A percentile compares a stretch with the other conserved stretches of the same genome.
phyloP scores from a whole-genome alignment of 2,113 vertebrate genomes.

The western clawed frog (Xenopus tropicalis) region UCB_Xtro_10.0 CM004450.2:145313501-145314000 shows the following conservation, averaged over 20 bases:
- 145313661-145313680: slow-evolving; percentile 11
- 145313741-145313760: neutral
- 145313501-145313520: neutral
- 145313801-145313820: neutral
- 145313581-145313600: neutral
- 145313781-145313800: neutral
- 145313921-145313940: neutral
- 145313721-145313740: slow-evolving; percentile 4
- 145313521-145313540: neutral
- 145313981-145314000: no score
- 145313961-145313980: no score
- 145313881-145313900: neutral
- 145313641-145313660: neutral
- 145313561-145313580: neutral
- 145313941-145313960: neutral
- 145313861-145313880: no score
- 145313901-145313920: neutral
- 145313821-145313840: neutral
- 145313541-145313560: slow-evolving; percentile 1
- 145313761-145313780: neutral
- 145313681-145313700: slow-evolving; percentile 35
- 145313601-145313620: neutral
- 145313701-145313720: slow-evolving; percentile 9
- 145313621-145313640: neutral
- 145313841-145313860: no score